These are phyloP conservation scores for Cherax destructor DNA, from an alignment of 1,140 invertebrate species.

Conservation along the genomic window DNA sequence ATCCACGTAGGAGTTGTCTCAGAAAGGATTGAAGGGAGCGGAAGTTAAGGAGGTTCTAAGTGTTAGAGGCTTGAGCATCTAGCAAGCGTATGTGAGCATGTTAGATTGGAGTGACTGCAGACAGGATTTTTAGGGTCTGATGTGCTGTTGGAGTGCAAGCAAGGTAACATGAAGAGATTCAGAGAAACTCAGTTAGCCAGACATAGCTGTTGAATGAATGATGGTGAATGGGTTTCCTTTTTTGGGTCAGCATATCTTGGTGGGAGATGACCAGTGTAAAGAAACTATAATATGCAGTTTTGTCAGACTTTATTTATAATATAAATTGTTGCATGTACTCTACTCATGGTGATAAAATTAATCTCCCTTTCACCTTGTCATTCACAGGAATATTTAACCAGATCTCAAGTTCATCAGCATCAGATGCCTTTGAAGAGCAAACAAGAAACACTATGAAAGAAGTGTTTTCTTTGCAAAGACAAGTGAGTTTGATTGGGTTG, in stretches of 20 bases:
- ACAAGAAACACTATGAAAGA: constrained; percentile 36
- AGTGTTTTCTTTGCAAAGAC: constrained; percentile 44
- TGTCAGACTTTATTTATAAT: neutral
- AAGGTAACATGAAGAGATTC: too few species aligned
- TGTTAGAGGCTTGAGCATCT: too few species aligned
- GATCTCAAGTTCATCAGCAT: neutral
- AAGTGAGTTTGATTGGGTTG: constrained; percentile 8
- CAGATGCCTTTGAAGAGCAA: neutral
- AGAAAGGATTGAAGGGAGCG: too few species aligned
- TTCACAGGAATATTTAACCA: constrained; percentile 28
- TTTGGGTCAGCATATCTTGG: too few species aligned
- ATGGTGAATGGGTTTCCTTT: neutral
- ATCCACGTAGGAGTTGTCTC: too few species aligned
- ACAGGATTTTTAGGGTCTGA: too few species aligned
- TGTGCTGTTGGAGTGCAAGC: too few species aligned
- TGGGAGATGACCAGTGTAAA: neutral
- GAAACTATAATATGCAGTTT: neutral
- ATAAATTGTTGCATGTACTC: neutral
- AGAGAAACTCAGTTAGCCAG: neutral
- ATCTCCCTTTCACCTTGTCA: neutral
- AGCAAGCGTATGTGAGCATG: too few species aligned
- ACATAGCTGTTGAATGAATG: neutral
- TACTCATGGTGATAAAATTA: neutral
- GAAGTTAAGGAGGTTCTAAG: too few species aligned
- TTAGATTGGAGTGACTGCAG: too few species aligned